Conservation (phyloP, 2,113 vertebrate genomes). For the Poecilia latipinna region DNA sequence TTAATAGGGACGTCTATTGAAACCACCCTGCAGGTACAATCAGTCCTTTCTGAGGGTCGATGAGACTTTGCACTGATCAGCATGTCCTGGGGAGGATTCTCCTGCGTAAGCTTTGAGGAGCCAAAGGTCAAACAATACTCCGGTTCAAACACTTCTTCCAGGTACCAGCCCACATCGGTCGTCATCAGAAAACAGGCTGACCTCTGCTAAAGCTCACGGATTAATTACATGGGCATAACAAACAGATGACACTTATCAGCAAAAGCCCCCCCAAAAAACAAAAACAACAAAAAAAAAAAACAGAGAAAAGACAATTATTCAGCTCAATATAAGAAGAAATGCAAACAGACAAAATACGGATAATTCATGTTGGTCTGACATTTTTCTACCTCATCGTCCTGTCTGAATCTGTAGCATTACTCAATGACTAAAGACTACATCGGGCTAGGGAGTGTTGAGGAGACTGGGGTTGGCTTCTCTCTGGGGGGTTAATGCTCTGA, state of each 20-base stretch:
- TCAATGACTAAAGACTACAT: too few relatives aligned
- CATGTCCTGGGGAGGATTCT: slow-evolving; percentile 48
- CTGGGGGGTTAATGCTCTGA: not conserved
- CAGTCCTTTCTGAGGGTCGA: slow-evolving; percentile 54
- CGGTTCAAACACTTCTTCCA: slow-evolving; percentile 11
- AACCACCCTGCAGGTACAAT: slow-evolving; percentile 31
- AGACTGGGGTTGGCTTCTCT: not conserved
- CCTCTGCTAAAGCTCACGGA: slow-evolving; percentile 33
- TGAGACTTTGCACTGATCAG: slow-evolving; percentile 63
- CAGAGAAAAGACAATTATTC: not conserved
- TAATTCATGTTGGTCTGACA: too few relatives aligned
- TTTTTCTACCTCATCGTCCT: too few relatives aligned
- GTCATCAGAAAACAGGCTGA: slow-evolving; percentile 36
- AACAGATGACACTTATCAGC: not conserved
- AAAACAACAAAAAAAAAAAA: not conserved
- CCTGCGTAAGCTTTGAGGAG: slow-evolving; percentile 51
- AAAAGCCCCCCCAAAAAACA: not conserved
- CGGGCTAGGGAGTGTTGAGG: not conserved
- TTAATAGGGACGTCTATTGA: slow-evolving; percentile 32
- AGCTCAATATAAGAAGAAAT: too few relatives aligned
- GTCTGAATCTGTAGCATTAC: too few relatives aligned
- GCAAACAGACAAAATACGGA: too few relatives aligned
- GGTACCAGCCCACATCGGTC: slow-evolving; percentile 36
- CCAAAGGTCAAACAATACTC: slow-evolving; percentile 61
- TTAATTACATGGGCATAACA: slow-evolving; percentile 38